Conservation (phyloP, 92 coral and sea anemone species). For the Porites rus region DNA sequence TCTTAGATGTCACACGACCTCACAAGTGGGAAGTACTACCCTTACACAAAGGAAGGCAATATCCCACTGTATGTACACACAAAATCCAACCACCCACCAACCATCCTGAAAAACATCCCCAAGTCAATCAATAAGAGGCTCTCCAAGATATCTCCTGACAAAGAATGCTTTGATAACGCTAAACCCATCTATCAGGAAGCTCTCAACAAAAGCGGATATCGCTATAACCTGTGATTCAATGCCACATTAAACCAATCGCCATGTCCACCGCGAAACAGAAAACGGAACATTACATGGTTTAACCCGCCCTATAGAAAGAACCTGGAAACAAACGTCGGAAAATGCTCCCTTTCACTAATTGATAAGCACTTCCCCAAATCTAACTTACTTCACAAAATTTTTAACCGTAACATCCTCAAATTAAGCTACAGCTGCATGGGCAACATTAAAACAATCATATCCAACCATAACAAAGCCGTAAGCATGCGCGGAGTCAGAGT, state of each 20-base stretch:
- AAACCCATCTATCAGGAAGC: too few species aligned
- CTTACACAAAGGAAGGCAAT: constrained; percentile 37
- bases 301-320: constrained; percentile 5
- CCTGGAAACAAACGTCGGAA: background rate
- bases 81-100: constrained; percentile 46
- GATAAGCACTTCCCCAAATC: constrained; percentile 21
- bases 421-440: background rate
- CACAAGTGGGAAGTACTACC: constrained; percentile 35
- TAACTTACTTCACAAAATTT: constrained; percentile 1
- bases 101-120: constrained; percentile 20
- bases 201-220: too few species aligned
- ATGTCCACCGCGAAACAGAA: background rate
- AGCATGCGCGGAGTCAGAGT: background rate
- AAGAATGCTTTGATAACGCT: too few species aligned
- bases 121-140: too few species aligned
- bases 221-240: too few species aligned
- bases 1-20: constrained; percentile 66
- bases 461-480: constrained; percentile 2
- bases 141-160: too few species aligned
- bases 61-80: constrained; percentile 47
- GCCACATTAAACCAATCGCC: too few species aligned
- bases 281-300: constrained; percentile 4
- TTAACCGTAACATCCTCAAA: background rate
- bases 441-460: constrained; percentile 1
- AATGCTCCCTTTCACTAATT: constrained; percentile 9